Evolutionary conservation across 2,797 vertebrate genomes (phyloP), one percentile per base, ranked within the genome.

Genomic region (Anas acuta): DNA sequence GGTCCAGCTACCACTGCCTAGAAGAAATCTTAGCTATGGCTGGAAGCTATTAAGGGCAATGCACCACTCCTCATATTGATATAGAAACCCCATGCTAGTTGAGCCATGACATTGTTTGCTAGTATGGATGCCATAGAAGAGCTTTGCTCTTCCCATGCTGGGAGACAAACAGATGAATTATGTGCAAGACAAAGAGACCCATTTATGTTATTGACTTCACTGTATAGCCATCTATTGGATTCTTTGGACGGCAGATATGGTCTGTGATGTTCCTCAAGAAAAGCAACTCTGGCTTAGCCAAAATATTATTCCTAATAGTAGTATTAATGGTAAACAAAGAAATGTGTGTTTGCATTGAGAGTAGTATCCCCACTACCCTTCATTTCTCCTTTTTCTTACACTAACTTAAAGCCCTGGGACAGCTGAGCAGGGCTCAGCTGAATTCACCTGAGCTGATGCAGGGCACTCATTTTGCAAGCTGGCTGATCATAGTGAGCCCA

Each of bases 381-480:
- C 33, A 30, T 84, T 93, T 91, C 79, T 53, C 43, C 13, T 47
- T 87, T 73, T 66, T 4, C 26, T 81, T 71, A 45, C 54, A 18
- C 53, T 57, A 32, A 49, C 56, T 32, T 19, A 25, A 78, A 89
- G 14, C 53, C 60, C 21, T 37, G 64, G 32, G 22, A 28, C 28
- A 84, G 47, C 20, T 37, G 14, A 65, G 37, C 6, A 67, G 60
- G 67, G 60, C 77, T 67, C 77, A 47, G 58, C 5, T 81, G 87
- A 77, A 71, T 54, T 90, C 74, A 84, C 77, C 54, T 62, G 57
- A 82, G 61, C 35, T 84, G 70, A 22, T 37, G 43, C 47, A 76
- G 84, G 80, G 53, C 71, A 49, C 18, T 74, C 28, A 0, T 35
- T 92, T 32, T 67, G 53, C 77, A 90, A 72, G 35, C 74, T 84